Conservation (phyloP, 2,888 invertebrate genomes). For the Agrochola macilenta region DNA sequence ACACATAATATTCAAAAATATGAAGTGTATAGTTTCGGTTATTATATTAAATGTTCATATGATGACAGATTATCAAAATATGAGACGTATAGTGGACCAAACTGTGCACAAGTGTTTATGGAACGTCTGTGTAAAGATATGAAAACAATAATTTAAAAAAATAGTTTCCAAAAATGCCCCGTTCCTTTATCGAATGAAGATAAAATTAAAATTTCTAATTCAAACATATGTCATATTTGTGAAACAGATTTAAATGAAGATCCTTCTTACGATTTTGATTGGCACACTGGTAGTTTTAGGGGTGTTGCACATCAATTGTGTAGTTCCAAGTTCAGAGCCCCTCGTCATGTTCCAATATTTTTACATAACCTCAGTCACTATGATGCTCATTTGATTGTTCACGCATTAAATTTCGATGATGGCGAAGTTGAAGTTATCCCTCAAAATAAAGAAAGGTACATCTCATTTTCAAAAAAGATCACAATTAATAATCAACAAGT, state of each 20-base stretch:
- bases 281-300: no score
- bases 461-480: slow-evolving; percentile 67
- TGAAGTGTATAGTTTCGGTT: no score
- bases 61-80: no score
- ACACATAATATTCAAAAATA: no score
- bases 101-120: slow-evolving; percentile 52
- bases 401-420: slow-evolving; percentile 58
- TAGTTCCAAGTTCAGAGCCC: slow-evolving; percentile 57
- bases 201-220: neutral
- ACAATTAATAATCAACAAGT: slow-evolving; percentile 29
- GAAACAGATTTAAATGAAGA: slow-evolving; percentile 46
- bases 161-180: slow-evolving; percentile 24
- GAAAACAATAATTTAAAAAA: slow-evolving; percentile 29
- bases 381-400: slow-evolving; percentile 60
- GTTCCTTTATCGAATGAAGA: slow-evolving; percentile 20
- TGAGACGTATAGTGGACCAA: no score
- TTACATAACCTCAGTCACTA: slow-evolving; percentile 62
- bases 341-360: slow-evolving; percentile 54
- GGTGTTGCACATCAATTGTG: slow-evolving; percentile 44
- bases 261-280: slow-evolving; percentile 53
- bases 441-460: slow-evolving; percentile 69
- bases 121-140: slow-evolving; percentile 56
- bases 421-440: slow-evolving; percentile 54
- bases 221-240: slow-evolving; percentile 38
- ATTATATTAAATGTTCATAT: no score